Evolutionary conservation across 2,113 vertebrate genomes (phyloP), one percentile per base, ranked within the genome.

Genomic region (Clarias macrocephalus): DNA sequence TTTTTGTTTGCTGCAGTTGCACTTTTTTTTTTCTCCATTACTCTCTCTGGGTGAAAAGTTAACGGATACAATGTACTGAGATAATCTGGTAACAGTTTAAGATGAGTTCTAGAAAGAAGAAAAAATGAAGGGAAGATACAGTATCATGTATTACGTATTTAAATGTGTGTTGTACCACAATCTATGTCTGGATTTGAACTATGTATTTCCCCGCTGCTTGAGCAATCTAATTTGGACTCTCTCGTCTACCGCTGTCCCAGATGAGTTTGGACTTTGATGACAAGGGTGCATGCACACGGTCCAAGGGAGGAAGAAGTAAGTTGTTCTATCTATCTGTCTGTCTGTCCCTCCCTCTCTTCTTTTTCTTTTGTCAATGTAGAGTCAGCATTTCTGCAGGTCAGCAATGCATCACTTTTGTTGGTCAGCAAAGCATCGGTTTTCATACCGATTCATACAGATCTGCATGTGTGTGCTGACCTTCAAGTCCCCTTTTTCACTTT

Each of bases 221-320:
- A 52, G 37, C 56, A 82, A 76, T 56, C 42, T 19, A 21, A 6
- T 37, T 60, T 48, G 65, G 15, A 86, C 62, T 52, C 57, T 68
- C 33, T 33, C 15, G 16, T 87, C 30, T 83, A 56, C 80, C 23
- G 66, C 81, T 90, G 37, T 37, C 93, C 84, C 95, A 99, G 98
- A 99, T 98, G 98, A 99, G 96, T 94, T 95, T 97, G 90, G 97
- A 99, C 90, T 95, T 94, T 91, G 97, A 97, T 0, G 96, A 98
- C 76, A 99, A 97, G 94, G 94, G 97, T 93, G 95, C 97, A 89
- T 97, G 98, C 57, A 98, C 97, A 0, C 95, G 97, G 80, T 99
- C 98, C 88, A 99, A 99, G 94, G 96, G 97, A 92, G 92, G 97
- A 92, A 94, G 97, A 97, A 97, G 98, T 99, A 92, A 96, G 96